phyloP scores from a whole-genome alignment of 2,113 vertebrate genomes.

The Pseudopodoces humilis region DNA sequence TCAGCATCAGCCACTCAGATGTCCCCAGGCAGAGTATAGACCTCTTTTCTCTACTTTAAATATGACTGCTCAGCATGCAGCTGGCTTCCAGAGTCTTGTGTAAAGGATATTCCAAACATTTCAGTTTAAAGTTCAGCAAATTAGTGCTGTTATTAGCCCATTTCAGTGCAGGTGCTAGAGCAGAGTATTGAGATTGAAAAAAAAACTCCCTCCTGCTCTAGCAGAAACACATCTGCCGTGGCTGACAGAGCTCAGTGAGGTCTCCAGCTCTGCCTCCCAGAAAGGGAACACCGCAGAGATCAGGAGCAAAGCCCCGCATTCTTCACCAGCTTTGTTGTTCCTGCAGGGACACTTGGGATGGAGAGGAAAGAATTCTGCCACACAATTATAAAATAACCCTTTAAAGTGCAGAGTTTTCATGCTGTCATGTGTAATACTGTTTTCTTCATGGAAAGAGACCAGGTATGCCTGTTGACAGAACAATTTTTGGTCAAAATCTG shows the following conservation, averaged over 20 bases:
- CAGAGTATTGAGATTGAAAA: neutral
- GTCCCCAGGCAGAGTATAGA: neutral
- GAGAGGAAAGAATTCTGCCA: neutral
- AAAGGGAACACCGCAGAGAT: neutral
- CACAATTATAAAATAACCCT: neutral
- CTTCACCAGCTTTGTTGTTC: neutral
- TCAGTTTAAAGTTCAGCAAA: neutral
- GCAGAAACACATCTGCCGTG: neutral
- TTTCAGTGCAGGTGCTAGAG: neutral
- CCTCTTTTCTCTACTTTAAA: neutral
- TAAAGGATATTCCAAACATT: neutral
- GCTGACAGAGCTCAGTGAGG: neutral
- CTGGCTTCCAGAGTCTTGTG: neutral
- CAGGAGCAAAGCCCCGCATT: neutral
- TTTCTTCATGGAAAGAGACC: neutral
- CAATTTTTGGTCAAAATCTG: neutral
- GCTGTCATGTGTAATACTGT: neutral
- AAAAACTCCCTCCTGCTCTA: neutral
- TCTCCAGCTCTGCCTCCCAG: neutral
- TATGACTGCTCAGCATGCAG: neutral
- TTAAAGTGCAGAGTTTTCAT: neutral
- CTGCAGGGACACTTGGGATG: neutral
- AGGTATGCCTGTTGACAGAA: neutral
- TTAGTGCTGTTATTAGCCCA: neutral
- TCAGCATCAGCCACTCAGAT: neutral